A percentile compares a stretch with the other conserved stretches of the same genome.
phyloP scores from a whole-genome alignment of 2,797 vertebrate species.

The Meriones psammophilus region DNA sequence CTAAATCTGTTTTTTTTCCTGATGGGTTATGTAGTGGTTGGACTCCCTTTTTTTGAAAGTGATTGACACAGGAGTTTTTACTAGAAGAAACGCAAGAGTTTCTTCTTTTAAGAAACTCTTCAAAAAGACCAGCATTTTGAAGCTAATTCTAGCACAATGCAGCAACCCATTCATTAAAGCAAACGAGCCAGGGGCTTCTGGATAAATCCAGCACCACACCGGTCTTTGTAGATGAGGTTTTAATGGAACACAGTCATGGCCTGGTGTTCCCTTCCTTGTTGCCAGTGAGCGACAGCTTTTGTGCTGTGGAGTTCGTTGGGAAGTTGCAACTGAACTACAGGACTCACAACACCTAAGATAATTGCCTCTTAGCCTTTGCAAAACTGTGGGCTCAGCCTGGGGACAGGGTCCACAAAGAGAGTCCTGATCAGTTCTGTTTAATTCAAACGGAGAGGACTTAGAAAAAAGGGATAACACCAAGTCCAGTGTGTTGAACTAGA shows the following conservation, averaged over 20 bases:
- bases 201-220: not conserved
- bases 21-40: not conserved
- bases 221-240: slow-evolving; percentile 38
- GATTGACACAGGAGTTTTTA: not conserved
- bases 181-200: not conserved
- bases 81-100: not conserved
- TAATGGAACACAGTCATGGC: not conserved
- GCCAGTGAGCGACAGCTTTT: not conserved
- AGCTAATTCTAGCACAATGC: not conserved
- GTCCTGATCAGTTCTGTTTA: not conserved
- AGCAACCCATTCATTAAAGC: not conserved
- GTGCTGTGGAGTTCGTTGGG: not conserved
- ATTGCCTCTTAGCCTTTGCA: not conserved
- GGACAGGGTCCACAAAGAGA: not conserved
- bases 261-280: not conserved
- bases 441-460: not conserved
- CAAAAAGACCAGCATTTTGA: not conserved
- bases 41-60: slow-evolving; percentile 9
- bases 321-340: not conserved
- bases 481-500: not conserved
- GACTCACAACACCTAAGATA: too few relatives aligned
- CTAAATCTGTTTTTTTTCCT: not conserved
- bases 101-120: not conserved
- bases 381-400: not conserved
- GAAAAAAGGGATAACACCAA: not conserved